Base-by-base conservation (phyloP, 1,140 invertebrate species). In the Lepidurus couesii region DNA sequence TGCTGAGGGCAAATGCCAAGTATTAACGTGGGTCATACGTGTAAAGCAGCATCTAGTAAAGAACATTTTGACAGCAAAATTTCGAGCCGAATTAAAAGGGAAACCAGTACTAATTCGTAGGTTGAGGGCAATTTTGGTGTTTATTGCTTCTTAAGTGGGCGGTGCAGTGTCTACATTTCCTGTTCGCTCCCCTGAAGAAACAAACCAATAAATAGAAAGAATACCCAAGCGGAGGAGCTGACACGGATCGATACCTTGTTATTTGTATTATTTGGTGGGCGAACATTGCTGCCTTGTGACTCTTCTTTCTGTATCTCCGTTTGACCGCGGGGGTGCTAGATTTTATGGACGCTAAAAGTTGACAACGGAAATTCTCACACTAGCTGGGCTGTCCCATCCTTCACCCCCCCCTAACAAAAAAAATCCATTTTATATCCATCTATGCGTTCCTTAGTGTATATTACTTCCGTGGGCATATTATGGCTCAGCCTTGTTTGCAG, bases 271-370 rank as follows among this genome's bases (percentile, higher is more conserved):
- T 47, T 47, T 47, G 10, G 10, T 65, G 53, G 53, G 53, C 21
- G 53, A 65, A 65, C 21, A 65, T 65, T 65, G 53, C 21, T 65
- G 53, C 53, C 53, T 65, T 65, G 53, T 21, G 21, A 21, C 53
- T 13, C 7, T 13, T 65, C 53, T 21, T 21, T 13, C 53, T 21
- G 16, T 65, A 21, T 16, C 53, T 65, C 9, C 7, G 53, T 65
- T 65, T 65, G 53, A 16, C 9, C 21, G 16, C 21, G 53, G 16
- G 21, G 53, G 4, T 21, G 13, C 53, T 9, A n/a, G 9, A 16
- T 65, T 65, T 65, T 65, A n/a, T 9, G 6, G 21, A 7, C 53
- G 21, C 21, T 65, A 5, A 65, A 65, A 65, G 45, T 34, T 34
- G 34, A 34, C 34, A 65, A 16, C 53, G 13, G 53, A 21, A 13